A percentile compares a stretch with the other conserved stretches of the same genome.
Evolutionary conservation across 2,113 vertebrate species (phyloP).

Genomic region (Saccopteryx bilineata): DNA sequence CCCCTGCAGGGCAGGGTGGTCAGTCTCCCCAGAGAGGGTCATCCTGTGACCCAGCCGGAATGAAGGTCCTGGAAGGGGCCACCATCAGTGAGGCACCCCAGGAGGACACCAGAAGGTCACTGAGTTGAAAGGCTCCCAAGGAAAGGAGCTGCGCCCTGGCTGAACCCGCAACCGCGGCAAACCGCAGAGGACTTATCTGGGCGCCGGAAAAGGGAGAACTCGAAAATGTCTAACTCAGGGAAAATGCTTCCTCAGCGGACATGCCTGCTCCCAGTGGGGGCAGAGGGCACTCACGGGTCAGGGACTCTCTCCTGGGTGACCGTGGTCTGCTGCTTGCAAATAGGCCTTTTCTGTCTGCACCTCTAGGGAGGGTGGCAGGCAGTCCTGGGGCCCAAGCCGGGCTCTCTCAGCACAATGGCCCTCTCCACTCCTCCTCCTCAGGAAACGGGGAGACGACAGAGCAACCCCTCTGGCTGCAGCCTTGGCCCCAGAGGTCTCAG

Average conservation of each 20-base stretch:
- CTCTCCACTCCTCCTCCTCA: too few species aligned
- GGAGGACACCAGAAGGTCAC: neutral
- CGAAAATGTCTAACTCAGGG: neutral
- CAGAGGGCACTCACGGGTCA: fast-evolving
- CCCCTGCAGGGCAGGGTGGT: neutral
- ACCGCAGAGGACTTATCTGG: neutral
- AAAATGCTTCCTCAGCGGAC: neutral
- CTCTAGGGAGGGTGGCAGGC: neutral
- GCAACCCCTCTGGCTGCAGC: neutral
- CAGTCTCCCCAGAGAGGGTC: neutral
- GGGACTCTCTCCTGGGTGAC: neutral
- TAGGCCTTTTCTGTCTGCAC: neutral
- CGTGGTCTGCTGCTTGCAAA: neutral
- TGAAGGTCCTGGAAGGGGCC: neutral
- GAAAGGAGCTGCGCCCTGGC: neutral
- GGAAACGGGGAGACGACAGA: neutral
- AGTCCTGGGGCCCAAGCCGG: neutral
- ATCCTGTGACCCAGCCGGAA: neutral
- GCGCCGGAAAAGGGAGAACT: neutral
- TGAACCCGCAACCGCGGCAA: fast-evolving
- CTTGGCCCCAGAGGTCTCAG: neutral
- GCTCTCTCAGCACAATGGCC: neutral
- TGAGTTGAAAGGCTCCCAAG: neutral
- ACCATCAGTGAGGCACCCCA: neutral
- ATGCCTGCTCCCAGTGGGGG: fast-evolving